Evolutionary conservation across 2,888 invertebrate genomes (phyloP), one percentile per base, ranked within the genome.

Genomic region (Ichneumoninae sp.): DNA sequence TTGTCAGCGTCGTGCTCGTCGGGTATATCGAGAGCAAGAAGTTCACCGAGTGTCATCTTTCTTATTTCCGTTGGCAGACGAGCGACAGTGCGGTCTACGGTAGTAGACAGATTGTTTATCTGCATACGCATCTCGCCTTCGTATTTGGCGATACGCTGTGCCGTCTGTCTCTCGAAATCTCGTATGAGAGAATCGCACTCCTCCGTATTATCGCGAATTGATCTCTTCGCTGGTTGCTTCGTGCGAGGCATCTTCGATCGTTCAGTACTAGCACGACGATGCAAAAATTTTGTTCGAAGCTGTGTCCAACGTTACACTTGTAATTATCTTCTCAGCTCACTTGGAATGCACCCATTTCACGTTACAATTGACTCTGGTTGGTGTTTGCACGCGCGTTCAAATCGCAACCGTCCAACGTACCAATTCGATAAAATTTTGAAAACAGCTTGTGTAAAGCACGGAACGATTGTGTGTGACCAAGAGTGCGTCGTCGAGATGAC

Each of bases 201-300:
- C 0, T 91, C 89, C 19, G 19, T 47, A 7, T 77, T 71, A 0
- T 84, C 72, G 22, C 69, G 86, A 16, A 75, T 65, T 30, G 84
- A 80, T 78, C 88, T 89, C 3, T 88, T 90, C 5, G 89, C 87
- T 10, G 33, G n/a, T 83, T 88, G 89, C 86, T 92, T 92, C 1
- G 92, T 92, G 44, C 92, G 90, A 57, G 91, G 91, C 92, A 92
- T 92, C 72, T 90, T 89, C 60, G 4, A 10, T 13, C 44, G 44
- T 44, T 44, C 26, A 6, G 16, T 30, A 62, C 33, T 33, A 6
- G 5, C 7, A 33, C 33, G 62, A 6, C 62, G 33, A 62, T 16
- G 30, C 62, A 33, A 62, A 8, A 57, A 26, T 13, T 57, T 10
- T 10, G 44, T 47, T 19, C 1, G 52, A 19, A 62, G 7, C 6